Evolutionary conservation across 2,888 invertebrate species (phyloP).

Genomic region (Neoscelio sp.): DNA sequence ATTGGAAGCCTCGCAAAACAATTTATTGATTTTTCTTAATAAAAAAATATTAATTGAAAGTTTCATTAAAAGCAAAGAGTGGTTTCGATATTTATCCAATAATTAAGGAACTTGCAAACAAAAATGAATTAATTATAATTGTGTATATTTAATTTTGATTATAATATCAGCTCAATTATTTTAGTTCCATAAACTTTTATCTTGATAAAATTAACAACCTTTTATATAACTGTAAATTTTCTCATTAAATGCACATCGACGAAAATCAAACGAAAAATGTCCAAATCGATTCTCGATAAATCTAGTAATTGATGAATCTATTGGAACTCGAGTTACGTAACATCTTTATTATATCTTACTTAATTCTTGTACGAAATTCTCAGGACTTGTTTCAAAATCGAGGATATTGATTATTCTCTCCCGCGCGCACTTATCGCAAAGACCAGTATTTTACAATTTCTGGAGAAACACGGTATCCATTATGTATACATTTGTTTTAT

Average conservation of each 20-base stretch:
- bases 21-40: background rate
- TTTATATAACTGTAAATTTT: too few species aligned
- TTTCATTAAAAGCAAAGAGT: background rate
- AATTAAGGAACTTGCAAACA: too few species aligned
- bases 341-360: conserved; percentile 28
- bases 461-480: conserved; percentile 31
- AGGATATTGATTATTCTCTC: conserved; percentile 39
- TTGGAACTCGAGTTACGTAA: conserved; percentile 34
- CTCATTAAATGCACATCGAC: too few species aligned
- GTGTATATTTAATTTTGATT: too few species aligned
- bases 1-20: too few species aligned
- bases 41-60: background rate
- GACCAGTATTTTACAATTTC: conserved; percentile 39
- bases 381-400: conserved; percentile 10
- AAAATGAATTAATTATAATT: too few species aligned
- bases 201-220: too few species aligned
- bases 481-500: conserved; percentile 49
- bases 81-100: too few species aligned
- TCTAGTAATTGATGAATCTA: conserved; percentile 27
- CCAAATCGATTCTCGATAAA: conserved; percentile 24
- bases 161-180: too few species aligned
- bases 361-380: conserved; percentile 5
- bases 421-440: conserved; percentile 42
- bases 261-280: too few species aligned
- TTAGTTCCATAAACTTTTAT: too few species aligned